Evolutionary conservation across 2,797 vertebrate genomes (phyloP), one percentile per base, ranked within the genome.

Genomic region (Argentina silus): DNA sequence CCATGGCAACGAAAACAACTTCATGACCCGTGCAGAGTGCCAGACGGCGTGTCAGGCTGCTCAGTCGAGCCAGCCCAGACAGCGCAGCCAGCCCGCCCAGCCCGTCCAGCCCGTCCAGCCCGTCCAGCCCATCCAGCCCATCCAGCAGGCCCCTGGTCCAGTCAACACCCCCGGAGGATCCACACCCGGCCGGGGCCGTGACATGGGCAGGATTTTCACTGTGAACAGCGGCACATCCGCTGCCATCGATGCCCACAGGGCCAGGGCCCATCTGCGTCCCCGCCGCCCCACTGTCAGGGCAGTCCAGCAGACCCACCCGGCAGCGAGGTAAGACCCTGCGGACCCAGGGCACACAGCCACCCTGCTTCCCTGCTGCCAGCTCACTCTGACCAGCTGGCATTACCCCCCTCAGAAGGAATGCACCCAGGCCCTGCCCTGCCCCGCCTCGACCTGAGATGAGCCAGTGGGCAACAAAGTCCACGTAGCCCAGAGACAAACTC

Each of bases 1-100:
- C 86, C 93, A 97, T 0, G 97, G 98, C 76, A 99, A 99, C 64
- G 92, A 79, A 84, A 99, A 99, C 87, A 98, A 95, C 92, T 99
- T 98, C 67, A 72, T 85, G 71, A 94, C 93, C 0, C 92, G 93
- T 75, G 93, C 92, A 1, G 96, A 96, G 71, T 99, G 98, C 85
- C 89, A 95, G 90, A 81, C 69, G 76, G 81, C 47, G 0, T 99
- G 98, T 83, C 87, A 23, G 59, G 61, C 7, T 0, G 21, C 82
- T 0, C 50, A 45, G 0, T 17, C 74, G 2, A 57, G 72, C 59
- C 86, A 45, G 47, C 62, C 0, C 42, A 63, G n/a, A n/a, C n/a
- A n/a, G n/a, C n/a, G n/a, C n/a, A n/a, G 10, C 21, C 48, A 7
- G 51, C 19, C 3, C 65, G 11, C 4, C 27, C 27, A 36, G 27